Conservation (phyloP, 2,797 vertebrate genomes). For the Catamblyrhynchus diadema region DNA sequence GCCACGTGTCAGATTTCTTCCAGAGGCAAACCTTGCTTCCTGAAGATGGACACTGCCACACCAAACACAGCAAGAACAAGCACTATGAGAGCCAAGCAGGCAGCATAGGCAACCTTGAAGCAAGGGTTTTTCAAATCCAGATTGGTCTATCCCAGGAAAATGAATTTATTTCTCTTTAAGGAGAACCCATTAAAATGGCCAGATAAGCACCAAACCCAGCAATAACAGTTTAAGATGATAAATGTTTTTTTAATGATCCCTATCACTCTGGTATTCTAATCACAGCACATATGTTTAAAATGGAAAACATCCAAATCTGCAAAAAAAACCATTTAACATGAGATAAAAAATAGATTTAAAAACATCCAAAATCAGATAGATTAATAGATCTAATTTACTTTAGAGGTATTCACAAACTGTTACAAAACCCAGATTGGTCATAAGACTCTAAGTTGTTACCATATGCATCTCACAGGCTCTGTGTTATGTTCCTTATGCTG, state of each 20-base stretch:
- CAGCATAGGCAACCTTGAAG: not conserved
- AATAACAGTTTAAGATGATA: not conserved
- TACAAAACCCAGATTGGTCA: slow-evolving; percentile 24
- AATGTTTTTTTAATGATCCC: slow-evolving; percentile 27
- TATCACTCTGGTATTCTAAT: not conserved
- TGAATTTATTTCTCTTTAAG: not conserved
- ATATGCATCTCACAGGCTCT: slow-evolving; percentile 39
- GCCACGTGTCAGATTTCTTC: not conserved
- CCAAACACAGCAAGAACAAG: not conserved
- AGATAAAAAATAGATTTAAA: not conserved
- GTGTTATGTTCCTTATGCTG: slow-evolving; percentile 32
- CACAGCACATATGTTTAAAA: not conserved
- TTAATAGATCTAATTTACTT: slow-evolving; percentile 40
- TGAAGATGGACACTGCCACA: not conserved
- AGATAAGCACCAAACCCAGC: not conserved
- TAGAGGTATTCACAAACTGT: slow-evolving; percentile 19
- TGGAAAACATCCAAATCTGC: not conserved
- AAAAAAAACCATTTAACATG: not conserved
- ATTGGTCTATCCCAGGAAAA: not conserved
- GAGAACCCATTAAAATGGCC: not conserved
- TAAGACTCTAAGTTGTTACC: slow-evolving; percentile 17
- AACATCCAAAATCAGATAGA: not conserved
- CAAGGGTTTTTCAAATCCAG: not conserved
- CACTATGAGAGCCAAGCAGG: not conserved
- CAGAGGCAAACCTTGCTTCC: not conserved